phyloP scores from a whole-genome alignment of 2,888 invertebrate species.

The Lottia scabra region DNA sequence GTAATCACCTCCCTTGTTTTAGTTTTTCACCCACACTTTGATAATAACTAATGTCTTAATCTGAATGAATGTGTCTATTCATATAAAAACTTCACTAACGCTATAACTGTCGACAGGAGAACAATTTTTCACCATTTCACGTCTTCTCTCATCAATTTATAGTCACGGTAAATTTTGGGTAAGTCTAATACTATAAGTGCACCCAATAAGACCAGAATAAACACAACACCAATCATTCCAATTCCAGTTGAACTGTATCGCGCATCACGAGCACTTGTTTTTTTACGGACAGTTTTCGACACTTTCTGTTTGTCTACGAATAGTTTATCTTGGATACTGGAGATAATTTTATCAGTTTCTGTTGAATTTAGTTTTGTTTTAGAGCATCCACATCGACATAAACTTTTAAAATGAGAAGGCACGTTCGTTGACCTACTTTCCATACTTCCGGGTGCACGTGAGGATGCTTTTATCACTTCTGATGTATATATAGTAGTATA shows the following conservation, averaged over 20 bases:
- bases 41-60: no score
- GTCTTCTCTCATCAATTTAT: background rate
- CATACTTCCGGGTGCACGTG: background rate
- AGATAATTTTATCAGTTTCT: background rate
- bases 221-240: background rate
- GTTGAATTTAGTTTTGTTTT: background rate
- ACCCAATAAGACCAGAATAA: background rate
- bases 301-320: background rate
- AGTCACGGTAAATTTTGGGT: background rate
- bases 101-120: no score
- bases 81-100: no score
- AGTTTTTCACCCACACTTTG: no score
- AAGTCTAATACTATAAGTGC: background rate
- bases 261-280: background rate
- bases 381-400: background rate
- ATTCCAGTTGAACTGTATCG: background rate
- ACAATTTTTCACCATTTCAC: no score
- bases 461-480: no score
- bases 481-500: no score
- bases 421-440: no score
- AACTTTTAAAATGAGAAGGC: no score
- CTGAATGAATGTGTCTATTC: no score
- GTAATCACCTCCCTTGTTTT: no score
- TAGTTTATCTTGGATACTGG: background rate
- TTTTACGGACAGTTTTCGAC: background rate